phyloP scores from a whole-genome alignment of 2,113 vertebrate species.

The Apus apus region DNA sequence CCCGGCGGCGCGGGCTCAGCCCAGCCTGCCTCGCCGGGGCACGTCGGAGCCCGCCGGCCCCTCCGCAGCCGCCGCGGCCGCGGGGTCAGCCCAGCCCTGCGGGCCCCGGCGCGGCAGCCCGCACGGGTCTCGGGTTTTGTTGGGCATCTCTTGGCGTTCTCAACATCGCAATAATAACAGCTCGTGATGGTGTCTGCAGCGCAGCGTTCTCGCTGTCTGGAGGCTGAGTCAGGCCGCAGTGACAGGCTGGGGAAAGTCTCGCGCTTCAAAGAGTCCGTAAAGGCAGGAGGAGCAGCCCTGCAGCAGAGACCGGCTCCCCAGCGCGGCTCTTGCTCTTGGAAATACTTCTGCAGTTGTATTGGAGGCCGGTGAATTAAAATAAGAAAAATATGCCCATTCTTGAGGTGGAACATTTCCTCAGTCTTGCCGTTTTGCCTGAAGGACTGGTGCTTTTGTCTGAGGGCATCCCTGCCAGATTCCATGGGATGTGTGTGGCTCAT shows the following conservation, averaged over 20 bases:
- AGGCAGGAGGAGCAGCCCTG: not conserved
- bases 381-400: accelerated
- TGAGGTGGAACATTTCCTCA: not conserved
- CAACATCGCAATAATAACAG: accelerated
- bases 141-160: accelerated
- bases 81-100: too few relatives aligned
- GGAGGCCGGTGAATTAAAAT: not conserved
- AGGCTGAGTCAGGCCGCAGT: not conserved
- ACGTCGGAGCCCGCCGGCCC: not conserved
- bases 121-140: accelerated
- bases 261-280: accelerated
- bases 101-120: accelerated
- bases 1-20: not conserved
- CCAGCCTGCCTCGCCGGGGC: accelerated
- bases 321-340: not conserved
- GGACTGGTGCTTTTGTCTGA: not conserved
- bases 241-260: not conserved
- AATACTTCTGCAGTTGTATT: not conserved
- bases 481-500: accelerated
- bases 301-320: not conserved
- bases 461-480: not conserved
- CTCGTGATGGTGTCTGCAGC: not conserved
- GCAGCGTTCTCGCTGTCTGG: not conserved
- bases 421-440: not conserved
- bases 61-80: too few relatives aligned